Evolutionary conservation across 2,797 vertebrate genomes (phyloP), one percentile per base, ranked within the genome.

Genomic region (Cossypha heuglini): DNA sequence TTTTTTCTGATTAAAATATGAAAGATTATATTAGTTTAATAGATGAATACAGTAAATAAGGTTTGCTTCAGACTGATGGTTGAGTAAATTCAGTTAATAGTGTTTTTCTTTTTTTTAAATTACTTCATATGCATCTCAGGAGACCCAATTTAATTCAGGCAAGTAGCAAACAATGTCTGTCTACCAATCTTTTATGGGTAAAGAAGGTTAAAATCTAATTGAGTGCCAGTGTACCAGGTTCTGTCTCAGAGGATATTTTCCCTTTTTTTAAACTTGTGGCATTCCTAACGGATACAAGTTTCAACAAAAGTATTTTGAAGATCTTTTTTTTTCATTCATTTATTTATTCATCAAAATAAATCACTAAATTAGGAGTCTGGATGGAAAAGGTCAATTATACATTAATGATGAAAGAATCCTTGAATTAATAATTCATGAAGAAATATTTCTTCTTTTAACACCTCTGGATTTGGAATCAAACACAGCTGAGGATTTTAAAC

Each of bases 151-250:
- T 96, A 96, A 94, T 92, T 87, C 80, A 92, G 64, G n/a, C 43
- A 85, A 94, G 72, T 52, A 91, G 62, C 71, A 95, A 97, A 95
- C 67, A 76, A 72, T 87, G 40, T 88, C 58, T 88, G 48, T 91
- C 55, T 93, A 54, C 55, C 75, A 86, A 66, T 86, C 49, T 63
- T 91, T 97, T 92, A 86, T 90, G 57, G 83, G 61, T 92, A 76
- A 95, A 91, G 94, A 95, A 97, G 95, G 94, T 97, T 61, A 96
- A 95, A 94, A 89, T 94, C 85, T 97, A 97, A 96, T 94, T 95
- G 93, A 92, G 52, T 93, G 77, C 54, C 57, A 19, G 29, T 59
- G 31, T 89, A 71, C n/a, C 22, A 24, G 62, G 25, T 61, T 94
- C 86, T 81, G 43, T 94, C 78, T 64, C 77, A 57, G 73, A 92